Evolutionary conservation across 1,140 invertebrate genomes (phyloP), one percentile per base, ranked within the genome.

Genomic region (Megalonaias nervosa): DNA sequence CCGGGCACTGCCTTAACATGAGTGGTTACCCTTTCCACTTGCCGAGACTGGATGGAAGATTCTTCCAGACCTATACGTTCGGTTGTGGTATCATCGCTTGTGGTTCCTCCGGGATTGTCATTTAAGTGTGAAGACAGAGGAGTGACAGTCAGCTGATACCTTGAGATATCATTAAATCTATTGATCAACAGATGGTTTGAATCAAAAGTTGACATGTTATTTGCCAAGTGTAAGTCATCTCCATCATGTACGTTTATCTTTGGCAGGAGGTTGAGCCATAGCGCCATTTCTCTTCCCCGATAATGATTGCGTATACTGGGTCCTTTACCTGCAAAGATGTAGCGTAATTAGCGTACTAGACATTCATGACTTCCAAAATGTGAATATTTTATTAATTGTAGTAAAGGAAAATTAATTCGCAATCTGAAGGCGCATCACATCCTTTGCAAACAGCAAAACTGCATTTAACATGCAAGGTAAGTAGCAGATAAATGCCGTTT

Each of bases 181-280:
- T 71, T 77, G 55, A 89, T 82, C 5, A 89, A 82, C 21, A 89
- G 82, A 0, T 85, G 84, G 31, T 80, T 83, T 48, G 85, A 83
- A 23, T 88, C 87, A 71, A 88, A 89, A 4, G 85, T 83, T 19
- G 83, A 80, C 68, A 70, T 74, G 71, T 89, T 86, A 70, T 85
- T 82, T 60, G 87, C 89, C 77, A 96, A 94, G 57, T 95, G 94
- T 0, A 98, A 92, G 74, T 96, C 94, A 91, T 98, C 97, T 9
- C 71, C 59, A 91, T 97, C 96, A 0, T 95, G 95, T 62, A 95
- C 94, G 86, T 99, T 97, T n/a, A 99, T 93, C 89, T 98, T 97
- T 6, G 98, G 98, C 61, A 99, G 96, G 23, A 99, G 92, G 85
- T 98, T 96, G 56, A 97, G 90, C 98, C 98, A 99, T 90, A 99